Conservation (phyloP, 2,113 vertebrate species). For the Noturus placidus region DNA sequence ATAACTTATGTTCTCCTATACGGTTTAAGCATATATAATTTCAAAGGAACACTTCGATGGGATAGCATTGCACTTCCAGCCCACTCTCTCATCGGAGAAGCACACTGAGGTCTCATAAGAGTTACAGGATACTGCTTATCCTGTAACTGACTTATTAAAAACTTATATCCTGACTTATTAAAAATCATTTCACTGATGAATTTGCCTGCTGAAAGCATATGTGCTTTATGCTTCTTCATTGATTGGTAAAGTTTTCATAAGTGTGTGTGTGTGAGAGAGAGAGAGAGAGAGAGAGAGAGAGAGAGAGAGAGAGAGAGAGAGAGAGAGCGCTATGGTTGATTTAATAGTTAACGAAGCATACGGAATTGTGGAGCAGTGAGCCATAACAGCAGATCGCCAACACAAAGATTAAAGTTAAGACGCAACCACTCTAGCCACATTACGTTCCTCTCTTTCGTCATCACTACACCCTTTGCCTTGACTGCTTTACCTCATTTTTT, state of each 20-base stretch:
- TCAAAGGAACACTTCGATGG: neutral
- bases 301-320: slow-evolving; percentile 15
- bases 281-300: slow-evolving; percentile 23
- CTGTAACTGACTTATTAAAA: neutral
- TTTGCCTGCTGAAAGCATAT: slow-evolving; percentile 23
- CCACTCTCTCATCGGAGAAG: neutral
- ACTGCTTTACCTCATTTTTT: slow-evolving; percentile 6
- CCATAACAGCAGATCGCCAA: slow-evolving; percentile 11
- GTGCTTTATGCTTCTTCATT: slow-evolving; percentile 23
- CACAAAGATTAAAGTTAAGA: slow-evolving; percentile 30
- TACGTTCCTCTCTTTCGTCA: slow-evolving; percentile 2
- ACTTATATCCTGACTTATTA: neutral
- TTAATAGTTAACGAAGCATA: slow-evolving; percentile 28
- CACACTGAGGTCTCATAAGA: neutral
- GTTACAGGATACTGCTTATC: slow-evolving; percentile 4
- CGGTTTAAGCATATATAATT: neutral
- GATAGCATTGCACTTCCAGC: neutral
- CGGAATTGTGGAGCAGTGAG: slow-evolving; percentile 16
- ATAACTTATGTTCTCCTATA: neutral
- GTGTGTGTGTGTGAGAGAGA: neutral
- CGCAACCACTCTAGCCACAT: neutral
- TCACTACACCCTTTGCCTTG: neutral
- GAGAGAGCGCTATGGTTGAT: slow-evolving; percentile 18
- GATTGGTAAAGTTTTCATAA: neutral
- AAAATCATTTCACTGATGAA: neutral